Evolutionary conservation across 1,140 invertebrate genomes (phyloP), one percentile per base, ranked within the genome.

Genomic region (Atopsyche davidsoni): DNA sequence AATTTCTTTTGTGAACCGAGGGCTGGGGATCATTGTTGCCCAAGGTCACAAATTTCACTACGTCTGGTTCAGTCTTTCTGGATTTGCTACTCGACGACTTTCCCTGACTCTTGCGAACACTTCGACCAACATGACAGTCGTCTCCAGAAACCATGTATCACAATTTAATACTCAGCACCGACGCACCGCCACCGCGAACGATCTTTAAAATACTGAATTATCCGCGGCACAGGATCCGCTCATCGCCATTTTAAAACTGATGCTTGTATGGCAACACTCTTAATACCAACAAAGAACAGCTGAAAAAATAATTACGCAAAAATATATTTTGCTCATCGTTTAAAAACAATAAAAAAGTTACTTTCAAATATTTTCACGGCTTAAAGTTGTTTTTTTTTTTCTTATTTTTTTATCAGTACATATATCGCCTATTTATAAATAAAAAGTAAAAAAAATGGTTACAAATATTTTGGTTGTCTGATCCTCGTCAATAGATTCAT

Each of bases 1-100:
- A 78, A 71, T 90, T 90, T 65, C 83, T 78, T 69, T 89, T 88
- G 67, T 90, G 87, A 58, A 90, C 83, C 14, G 86, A 87, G 59
- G 81, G 76, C 63, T 79, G 74, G 56, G 73, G 66, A 34, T 45
- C 46, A 36, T 47, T 41, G 22, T 36, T 41, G 40, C 46, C 50
- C 68, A 71, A 69, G 64, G 68, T 60, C 57, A 69, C 69, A 59
- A 64, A 62, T 60, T 73, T 73, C 57, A 69, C 69, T 73, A 72
- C 58, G 68, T 73, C 68, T 66, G 68, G 67, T 68, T 73, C 69
- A 60, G 65, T 56, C 59, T 71, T 73, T 61, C 71, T 70, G 39
- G 65, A 71, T 62, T 69, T 73, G 61, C 69, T 66, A 63, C 70
- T 72, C 59, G 70, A 69, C 48, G 70, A 73, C 62, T 69, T 72